A percentile compares a stretch with the other conserved stretches of the same genome.
Evolutionary conservation across 2,888 invertebrate species (phyloP).

Genomic region (Esperia sulphurella): DNA sequence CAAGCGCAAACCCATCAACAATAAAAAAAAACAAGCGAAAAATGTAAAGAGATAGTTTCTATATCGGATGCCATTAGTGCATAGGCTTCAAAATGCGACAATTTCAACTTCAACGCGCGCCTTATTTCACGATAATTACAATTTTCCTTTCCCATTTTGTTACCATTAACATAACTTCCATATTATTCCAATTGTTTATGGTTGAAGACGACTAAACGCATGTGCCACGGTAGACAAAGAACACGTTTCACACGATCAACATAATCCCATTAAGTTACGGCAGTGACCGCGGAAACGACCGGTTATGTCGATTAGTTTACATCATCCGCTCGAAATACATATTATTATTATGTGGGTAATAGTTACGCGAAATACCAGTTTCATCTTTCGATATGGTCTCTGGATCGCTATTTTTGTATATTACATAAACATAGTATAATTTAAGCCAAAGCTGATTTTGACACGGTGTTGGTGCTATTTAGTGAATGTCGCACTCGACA

Average conservation of each 20-base stretch:
- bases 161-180: too few species aligned
- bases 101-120: too few species aligned
- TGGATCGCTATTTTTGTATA: neutral
- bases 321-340: slow-evolving; percentile 34
- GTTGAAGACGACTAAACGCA: neutral
- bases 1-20: too few species aligned
- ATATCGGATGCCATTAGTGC: too few species aligned
- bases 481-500: too few species aligned
- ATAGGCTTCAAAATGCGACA: too few species aligned
- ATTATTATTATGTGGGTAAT: slow-evolving; percentile 15
- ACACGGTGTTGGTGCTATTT: too few species aligned
- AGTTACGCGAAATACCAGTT: slow-evolving; percentile 11
- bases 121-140: too few species aligned
- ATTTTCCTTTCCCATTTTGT: too few species aligned
- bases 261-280: slow-evolving; percentile 29
- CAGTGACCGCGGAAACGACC: slow-evolving; percentile 34
- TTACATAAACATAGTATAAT: neutral
- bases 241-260: slow-evolving; percentile 14
- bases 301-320: slow-evolving; percentile 49
- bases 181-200: neutral
- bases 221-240: neutral
- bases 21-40: too few species aligned
- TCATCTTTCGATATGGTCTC: neutral
- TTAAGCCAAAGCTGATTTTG: neutral
- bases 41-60: too few species aligned